Percentiles rank a stretch among this genome's conserved stretches.
phyloP scores from a whole-genome alignment of 2,113 vertebrate genomes.

The Laticauda colubrina region DNA sequence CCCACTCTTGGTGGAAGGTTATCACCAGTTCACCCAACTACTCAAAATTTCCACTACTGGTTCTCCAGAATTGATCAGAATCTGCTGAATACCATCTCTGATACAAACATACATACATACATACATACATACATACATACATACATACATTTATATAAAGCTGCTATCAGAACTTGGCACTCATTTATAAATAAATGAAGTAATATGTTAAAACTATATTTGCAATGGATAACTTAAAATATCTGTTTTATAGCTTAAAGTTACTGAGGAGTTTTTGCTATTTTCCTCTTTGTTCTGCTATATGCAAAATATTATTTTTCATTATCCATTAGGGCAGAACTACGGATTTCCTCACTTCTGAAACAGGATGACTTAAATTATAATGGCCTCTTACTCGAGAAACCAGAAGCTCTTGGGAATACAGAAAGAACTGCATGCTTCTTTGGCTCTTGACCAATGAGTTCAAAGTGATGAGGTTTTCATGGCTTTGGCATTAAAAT shows the following conservation, averaged over 20 bases:
- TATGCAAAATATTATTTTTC: neutral
- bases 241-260: neutral
- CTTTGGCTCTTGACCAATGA: neutral
- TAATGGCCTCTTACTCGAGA: neutral
- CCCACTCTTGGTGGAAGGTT: no score
- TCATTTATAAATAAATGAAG: neutral
- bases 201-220: neutral
- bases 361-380: neutral
- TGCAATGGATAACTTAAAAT: neutral
- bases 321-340: neutral
- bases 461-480: neutral
- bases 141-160: neutral
- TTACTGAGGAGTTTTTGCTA: neutral
- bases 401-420: neutral
- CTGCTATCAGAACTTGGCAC: neutral
- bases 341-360: neutral
- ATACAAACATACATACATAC: no score
- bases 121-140: no score
- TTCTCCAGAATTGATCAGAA: no score
- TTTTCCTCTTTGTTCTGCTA: neutral
- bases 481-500: neutral
- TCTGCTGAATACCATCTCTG: no score
- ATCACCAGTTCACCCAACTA: no score
- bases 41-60: no score
- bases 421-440: neutral